These are phyloP conservation scores for Desmophyllum pertusum DNA, from an alignment of 92 coral and sea anemone genomes.

Conservation along the genomic window DNA sequence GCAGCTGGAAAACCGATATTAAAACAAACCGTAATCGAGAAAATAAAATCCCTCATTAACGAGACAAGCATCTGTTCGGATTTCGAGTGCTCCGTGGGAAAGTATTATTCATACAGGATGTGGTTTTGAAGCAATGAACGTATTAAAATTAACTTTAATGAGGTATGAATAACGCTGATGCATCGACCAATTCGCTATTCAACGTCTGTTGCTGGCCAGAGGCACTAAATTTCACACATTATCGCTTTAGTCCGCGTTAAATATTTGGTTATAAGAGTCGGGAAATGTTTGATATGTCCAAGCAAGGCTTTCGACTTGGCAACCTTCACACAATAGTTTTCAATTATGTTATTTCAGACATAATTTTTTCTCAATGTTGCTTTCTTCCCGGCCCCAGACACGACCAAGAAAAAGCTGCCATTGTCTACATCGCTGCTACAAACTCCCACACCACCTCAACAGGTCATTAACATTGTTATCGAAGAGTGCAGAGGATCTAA, in stretches of 20 bases:
- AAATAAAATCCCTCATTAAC: background rate
- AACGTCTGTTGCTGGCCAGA: background rate
- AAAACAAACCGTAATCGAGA: background rate
- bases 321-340: too few relatives aligned
- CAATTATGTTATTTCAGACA: background rate
- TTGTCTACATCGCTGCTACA: background rate
- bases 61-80: background rate
- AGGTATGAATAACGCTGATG: background rate
- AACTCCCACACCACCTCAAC: background rate
- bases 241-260: background rate
- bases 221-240: background rate
- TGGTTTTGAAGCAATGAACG: constrained; percentile 2
- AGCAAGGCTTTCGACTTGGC: background rate
- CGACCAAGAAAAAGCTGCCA: background rate
- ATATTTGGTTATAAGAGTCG: background rate
- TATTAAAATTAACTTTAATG: background rate
- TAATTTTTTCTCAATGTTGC: background rate
- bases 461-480: constrained; percentile 34
- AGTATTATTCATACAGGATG: constrained; percentile 2
- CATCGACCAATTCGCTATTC: background rate
- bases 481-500: constrained; percentile 38
- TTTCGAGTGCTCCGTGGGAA: constrained; percentile 9
- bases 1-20: background rate
- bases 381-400: background rate
- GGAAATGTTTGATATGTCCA: background rate